Base-by-base conservation (phyloP, 2,888 invertebrate species). In the Drosophila tanythrix region DNA sequence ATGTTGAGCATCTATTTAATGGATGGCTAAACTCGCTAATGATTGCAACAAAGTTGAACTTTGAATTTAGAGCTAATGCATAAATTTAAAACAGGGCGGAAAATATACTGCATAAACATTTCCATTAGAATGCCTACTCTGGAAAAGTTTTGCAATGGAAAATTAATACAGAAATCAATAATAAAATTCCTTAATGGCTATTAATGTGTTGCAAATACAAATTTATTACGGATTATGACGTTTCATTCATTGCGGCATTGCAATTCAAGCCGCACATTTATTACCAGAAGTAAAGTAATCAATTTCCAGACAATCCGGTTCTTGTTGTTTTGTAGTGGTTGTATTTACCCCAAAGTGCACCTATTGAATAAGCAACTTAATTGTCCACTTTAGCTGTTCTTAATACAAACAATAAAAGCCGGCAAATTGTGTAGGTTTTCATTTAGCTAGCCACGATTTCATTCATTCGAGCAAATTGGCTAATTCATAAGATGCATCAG, bases 391-490 rank as follows among this genome's bases (percentile, higher is more conserved):
- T 27, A 40, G 29, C 53, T 40, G 10, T 25, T 13, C 27, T 48
- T 52, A 40, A 46, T 63, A 36, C 52, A 51, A 79, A 40, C 33
- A 71, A 64, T 52, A 40, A 65, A 57, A 56, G 31, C 77, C 81
- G 77, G 81, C 48, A 67, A 76, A 63, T 53, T 56, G 55, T 64
- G 59, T 50, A 56, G 13, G 10, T 56, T 35, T 53, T 40, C 13
- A 46, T 52, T 43, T 18, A 21, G 35, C 43, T 61, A 46, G 25
- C 59, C 80, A 79, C 79, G 81, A 78, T 78, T 79, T 79, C 78
- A 79, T 79, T 79, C 81, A 79, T 65, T 80, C 64, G 81, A 77
- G 66, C 53, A 50, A 66, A 63, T 65, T 62, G 56, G 25, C 59
- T 29, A 58, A 66, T 58, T 70, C 50, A 68, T 53, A 59, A 46